These are phyloP conservation scores for Catocala sponsa DNA, from an alignment of 2,888 invertebrate genomes.

Conservation along the genomic window DNA sequence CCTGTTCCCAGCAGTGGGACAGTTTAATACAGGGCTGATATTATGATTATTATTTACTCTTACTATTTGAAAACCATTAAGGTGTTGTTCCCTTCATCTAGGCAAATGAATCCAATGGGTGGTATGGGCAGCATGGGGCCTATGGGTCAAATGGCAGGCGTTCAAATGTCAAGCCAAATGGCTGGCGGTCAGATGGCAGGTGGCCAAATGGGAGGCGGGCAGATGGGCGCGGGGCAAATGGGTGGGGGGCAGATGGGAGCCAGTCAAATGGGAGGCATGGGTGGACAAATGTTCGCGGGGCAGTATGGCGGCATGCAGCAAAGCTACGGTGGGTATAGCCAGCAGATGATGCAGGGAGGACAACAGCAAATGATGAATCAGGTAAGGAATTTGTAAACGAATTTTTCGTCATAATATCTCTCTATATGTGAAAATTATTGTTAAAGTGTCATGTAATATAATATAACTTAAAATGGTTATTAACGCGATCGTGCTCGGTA, in stretches of 20 bases:
- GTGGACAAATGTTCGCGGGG: constrained; percentile 87
- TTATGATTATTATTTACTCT: too few relatives aligned
- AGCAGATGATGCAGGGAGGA: constrained; percentile 85
- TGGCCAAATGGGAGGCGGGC: constrained; percentile 73
- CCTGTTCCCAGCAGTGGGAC: too few relatives aligned
- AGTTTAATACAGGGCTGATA: too few relatives aligned
- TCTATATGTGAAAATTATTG: too few relatives aligned
- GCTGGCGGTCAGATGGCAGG: constrained; percentile 77
- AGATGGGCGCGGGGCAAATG: constrained; percentile 76
- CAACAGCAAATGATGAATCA: constrained; percentile 87
- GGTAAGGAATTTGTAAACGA: constrained; percentile 53
- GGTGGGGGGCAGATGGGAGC: constrained; percentile 79
- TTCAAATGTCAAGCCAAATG: constrained; percentile 75
- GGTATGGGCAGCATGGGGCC: constrained; percentile 82
- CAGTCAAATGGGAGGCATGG: constrained; percentile 82
- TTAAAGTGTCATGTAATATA: too few relatives aligned
- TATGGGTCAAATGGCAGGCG: constrained; percentile 79
- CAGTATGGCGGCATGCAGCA: constrained; percentile 90
- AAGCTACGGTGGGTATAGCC: constrained; percentile 78
- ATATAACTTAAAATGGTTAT: too few relatives aligned
- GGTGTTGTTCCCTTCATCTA: constrained; percentile 41
- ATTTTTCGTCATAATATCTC: too few relatives aligned
- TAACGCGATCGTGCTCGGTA: too few relatives aligned
- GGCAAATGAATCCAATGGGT: constrained; percentile 84
- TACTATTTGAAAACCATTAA: not conserved